Evolutionary conservation across 2,888 invertebrate genomes (phyloP), one percentile per base, ranked within the genome.

Genomic region (Lasius platythorax): DNA sequence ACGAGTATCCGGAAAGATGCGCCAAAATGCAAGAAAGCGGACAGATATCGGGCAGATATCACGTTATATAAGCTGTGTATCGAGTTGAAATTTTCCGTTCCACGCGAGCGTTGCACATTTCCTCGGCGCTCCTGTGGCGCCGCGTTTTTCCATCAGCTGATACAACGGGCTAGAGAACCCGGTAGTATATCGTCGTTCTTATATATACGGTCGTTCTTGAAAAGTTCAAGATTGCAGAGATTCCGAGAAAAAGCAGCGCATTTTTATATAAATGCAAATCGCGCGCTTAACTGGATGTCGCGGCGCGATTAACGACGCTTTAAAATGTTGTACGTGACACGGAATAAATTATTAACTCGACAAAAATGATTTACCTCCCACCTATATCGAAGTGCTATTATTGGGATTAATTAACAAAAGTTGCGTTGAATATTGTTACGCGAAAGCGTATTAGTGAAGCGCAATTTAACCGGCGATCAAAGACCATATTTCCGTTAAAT

Each of bases 211-310:
- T 30, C 56, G 6, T 40, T 12, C 67, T 43, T 67, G 67, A 70
- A 58, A 79, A 79, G 23, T 70, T n/a, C 43, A 43, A 61, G 58
- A 23, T 70, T 79, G 70, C 33, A 61, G 46, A 61, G 46, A 79
- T 70, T 61, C 33, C 18, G 37, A 33, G 70, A 46, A 79, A 75
- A 79, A 61, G 58, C 23, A 8, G 70, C 33, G 11, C 18, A 23
- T 46, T 79, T 79, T 79, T 79, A 79, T 79, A 70, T 58, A 79
- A 79, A 79, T 79, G 79, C 79, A 79, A 79, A 79, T 79, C 46
- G 37, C 61, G 46, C 61, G 61, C 61, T 15, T 58, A n/a, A 40
- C 58, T 53, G 56, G 53, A 70, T 67, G 67, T 58, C 58, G 43
- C 58, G 43, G 18, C 33, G 43, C 70, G 79, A 79, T 79, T 79